Percentiles rank a stretch among this genome's conserved stretches.
Conservation (phyloP, 2,888 invertebrate genomes). For the Drosophila multiciliata region DNA sequence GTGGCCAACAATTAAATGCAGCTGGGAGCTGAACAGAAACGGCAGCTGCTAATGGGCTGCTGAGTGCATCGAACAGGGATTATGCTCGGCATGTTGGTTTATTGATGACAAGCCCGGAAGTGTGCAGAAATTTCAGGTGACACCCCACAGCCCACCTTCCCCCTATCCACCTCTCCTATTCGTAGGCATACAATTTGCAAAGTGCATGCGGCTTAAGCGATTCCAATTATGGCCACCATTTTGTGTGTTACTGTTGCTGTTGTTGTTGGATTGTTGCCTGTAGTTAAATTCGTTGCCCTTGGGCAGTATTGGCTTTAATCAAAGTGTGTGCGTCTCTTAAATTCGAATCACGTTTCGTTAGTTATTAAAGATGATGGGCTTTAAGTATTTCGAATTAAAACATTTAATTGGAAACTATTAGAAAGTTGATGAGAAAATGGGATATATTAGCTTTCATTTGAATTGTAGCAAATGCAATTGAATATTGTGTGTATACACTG, state of each 20-base stretch:
- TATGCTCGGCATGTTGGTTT: slow-evolving; percentile 25
- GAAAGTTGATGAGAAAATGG: neutral
- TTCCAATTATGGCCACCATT: slow-evolving; percentile 24
- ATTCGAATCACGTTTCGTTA: neutral
- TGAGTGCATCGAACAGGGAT: slow-evolving; percentile 35
- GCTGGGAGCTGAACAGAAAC: slow-evolving; percentile 12
- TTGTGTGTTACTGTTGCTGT: slow-evolving; percentile 2
- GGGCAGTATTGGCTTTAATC: slow-evolving; percentile 5
- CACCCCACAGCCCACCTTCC: neutral
- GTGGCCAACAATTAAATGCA: slow-evolving; percentile 12
- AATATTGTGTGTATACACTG: neutral
- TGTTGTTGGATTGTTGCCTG: slow-evolving; percentile 1
- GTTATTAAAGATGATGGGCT: neutral
- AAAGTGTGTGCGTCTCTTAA: neutral
- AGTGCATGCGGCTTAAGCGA: slow-evolving; percentile 12
- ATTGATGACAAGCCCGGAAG: slow-evolving; percentile 43
- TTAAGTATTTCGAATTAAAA: neutral
- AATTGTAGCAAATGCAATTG: neutral
- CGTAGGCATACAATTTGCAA: slow-evolving; percentile 15
- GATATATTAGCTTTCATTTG: neutral
- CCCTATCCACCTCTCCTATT: neutral
- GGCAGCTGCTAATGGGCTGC: slow-evolving; percentile 25
- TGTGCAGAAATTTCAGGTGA: slow-evolving; percentile 9
- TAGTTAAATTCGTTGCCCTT: slow-evolving; percentile 1
- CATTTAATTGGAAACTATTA: neutral